A percentile compares a stretch with the other conserved stretches of the same genome.
These are phyloP conservation scores for Thripadectes ignobilis DNA, from an alignment of 2,797 vertebrate species.

Conservation along the genomic window DNA sequence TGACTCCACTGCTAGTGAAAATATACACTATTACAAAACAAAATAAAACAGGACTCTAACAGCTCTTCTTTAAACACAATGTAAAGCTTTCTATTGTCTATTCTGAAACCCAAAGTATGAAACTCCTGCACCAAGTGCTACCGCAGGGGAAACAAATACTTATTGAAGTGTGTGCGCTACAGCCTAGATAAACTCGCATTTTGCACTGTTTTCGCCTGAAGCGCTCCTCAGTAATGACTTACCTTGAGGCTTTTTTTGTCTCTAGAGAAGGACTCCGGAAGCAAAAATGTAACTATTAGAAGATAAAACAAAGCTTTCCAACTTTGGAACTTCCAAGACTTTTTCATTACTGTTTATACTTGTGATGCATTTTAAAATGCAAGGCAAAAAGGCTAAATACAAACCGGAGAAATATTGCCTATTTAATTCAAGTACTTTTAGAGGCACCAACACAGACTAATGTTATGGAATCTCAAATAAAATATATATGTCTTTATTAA, in stretches of 20 bases:
- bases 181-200: neutral
- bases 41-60: neutral
- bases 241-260: conserved; percentile 1
- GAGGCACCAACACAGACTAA: neutral
- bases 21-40: neutral
- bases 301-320: conserved; percentile 45
- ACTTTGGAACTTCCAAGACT: conserved; percentile 6
- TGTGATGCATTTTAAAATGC: neutral
- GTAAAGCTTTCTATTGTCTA: neutral
- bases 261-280: conserved; percentile 10
- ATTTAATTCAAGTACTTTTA: neutral
- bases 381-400: conserved; percentile 9
- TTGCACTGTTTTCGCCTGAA: conserved; percentile 22
- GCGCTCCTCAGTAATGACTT: neutral
- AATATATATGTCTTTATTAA: neutral
- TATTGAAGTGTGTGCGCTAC: neutral
- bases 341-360: neutral
- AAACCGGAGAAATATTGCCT: neutral
- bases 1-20: neutral
- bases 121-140: neutral
- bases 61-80: neutral
- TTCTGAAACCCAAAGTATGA: neutral
- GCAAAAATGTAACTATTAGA: conserved; percentile 28
- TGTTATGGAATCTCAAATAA: neutral
- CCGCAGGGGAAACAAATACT: neutral